phyloP scores from a whole-genome alignment of 2,888 invertebrate species.

The Eristalis tenax region DNA sequence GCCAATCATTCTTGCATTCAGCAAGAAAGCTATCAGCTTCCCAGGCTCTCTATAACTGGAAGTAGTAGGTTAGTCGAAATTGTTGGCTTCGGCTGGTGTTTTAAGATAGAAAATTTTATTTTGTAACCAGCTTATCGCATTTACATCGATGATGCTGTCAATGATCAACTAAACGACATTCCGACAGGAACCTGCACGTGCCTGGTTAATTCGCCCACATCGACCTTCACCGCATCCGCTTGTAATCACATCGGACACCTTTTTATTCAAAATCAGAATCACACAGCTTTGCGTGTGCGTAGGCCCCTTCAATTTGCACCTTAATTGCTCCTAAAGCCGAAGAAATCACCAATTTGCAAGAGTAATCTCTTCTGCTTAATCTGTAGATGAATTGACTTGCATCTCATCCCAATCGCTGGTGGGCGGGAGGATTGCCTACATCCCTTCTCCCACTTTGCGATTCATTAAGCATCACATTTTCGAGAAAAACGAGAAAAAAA shows the following conservation, averaged over 20 bases:
- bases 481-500: neutral
- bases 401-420: neutral
- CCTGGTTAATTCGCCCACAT: no score
- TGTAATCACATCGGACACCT: neutral
- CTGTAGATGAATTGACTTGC: neutral
- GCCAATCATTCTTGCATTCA: no score
- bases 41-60: no score
- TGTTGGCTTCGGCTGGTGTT: no score
- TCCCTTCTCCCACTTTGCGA: neutral
- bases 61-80: no score
- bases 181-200: no score
- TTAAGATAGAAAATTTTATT: no score
- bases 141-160: no score
- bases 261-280: neutral
- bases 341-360: neutral
- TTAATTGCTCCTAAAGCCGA: neutral
- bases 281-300: neutral
- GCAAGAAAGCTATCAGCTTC: no score
- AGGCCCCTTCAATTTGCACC: neutral
- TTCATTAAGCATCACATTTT: slow-evolving; percentile 3
- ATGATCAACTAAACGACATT: no score
- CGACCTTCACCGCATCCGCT: neutral
- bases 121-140: no score
- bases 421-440: neutral
- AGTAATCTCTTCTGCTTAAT: neutral